Conservation (phyloP, 2,113 vertebrate species). For the Himantopus leucocephalus region DNA sequence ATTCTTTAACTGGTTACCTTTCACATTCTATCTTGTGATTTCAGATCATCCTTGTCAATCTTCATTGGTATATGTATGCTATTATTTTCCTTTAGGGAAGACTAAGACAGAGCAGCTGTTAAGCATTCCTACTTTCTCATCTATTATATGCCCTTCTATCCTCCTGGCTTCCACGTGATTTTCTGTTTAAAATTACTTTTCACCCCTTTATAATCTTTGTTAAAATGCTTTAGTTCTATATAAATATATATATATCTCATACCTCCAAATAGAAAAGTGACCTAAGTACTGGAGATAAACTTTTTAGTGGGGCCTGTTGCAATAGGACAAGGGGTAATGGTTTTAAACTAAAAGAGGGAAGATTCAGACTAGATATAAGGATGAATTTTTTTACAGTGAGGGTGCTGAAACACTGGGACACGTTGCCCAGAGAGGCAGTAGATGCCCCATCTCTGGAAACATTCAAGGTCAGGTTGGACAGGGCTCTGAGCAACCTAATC, state of each 20-base stretch:
- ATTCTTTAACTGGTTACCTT: constrained; percentile 6
- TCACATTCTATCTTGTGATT: not conserved
- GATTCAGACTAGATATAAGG: not conserved
- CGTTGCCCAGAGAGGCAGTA: not conserved
- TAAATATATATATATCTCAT: not conserved
- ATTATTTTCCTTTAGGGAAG: constrained; percentile 9
- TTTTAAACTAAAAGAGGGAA: not conserved
- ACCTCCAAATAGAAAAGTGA: not conserved
- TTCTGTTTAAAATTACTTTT: not conserved
- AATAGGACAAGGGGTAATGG: not conserved
- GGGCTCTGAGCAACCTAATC: not conserved
- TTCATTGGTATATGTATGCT: not conserved
- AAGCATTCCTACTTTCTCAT: not conserved
- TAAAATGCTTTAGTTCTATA: not conserved
- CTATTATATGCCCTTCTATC: not conserved
- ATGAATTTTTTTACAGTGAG: not conserved
- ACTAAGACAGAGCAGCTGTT: not conserved
- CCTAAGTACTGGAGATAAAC: not conserved
- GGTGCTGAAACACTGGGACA: not conserved
- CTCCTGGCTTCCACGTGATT: not conserved
- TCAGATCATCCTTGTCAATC: not conserved
- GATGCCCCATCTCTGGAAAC: not conserved
- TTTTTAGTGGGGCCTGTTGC: not conserved
- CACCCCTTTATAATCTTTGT: not conserved
- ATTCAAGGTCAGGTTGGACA: not conserved